Evolutionary conservation across 2,797 vertebrate species (phyloP).

Genomic region (Miichthys miiuy): DNA sequence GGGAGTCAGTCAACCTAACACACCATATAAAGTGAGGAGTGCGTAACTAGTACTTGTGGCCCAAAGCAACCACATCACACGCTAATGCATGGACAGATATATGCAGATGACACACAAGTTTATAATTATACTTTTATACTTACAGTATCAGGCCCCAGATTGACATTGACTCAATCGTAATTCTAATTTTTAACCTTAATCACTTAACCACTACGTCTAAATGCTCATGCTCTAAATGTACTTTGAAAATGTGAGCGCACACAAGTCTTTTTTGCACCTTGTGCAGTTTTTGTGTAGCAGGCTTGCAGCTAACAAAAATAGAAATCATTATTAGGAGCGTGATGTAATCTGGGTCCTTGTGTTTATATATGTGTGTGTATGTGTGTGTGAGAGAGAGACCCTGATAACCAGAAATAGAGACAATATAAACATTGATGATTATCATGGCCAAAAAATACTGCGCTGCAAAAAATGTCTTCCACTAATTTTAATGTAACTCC

Average conservation of each 20-base stretch:
- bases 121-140: neutral
- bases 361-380: constrained; percentile 10
- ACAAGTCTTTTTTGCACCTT: neutral
- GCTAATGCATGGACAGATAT: neutral
- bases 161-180: no score
- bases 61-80: no score
- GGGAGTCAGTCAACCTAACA: no score
- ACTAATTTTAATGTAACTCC: neutral
- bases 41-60: no score
- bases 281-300: neutral
- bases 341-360: constrained; percentile 24
- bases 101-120: neutral
- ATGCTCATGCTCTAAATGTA: no score
- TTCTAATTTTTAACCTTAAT: neutral
- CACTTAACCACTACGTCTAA: neutral
- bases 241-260: neutral
- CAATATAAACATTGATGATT: constrained; percentile 57
- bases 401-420: constrained; percentile 58
- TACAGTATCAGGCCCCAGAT: neutral
- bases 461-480: constrained; percentile 12
- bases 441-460: constrained; percentile 33
- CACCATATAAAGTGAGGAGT: no score
- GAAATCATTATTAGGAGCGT: constrained; percentile 18
- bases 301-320: constrained; percentile 17
- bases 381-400: constrained; percentile 1